Evolutionary conservation across 2,113 vertebrate genomes (phyloP).

Genomic region (Macrotis lagotis): DNA sequence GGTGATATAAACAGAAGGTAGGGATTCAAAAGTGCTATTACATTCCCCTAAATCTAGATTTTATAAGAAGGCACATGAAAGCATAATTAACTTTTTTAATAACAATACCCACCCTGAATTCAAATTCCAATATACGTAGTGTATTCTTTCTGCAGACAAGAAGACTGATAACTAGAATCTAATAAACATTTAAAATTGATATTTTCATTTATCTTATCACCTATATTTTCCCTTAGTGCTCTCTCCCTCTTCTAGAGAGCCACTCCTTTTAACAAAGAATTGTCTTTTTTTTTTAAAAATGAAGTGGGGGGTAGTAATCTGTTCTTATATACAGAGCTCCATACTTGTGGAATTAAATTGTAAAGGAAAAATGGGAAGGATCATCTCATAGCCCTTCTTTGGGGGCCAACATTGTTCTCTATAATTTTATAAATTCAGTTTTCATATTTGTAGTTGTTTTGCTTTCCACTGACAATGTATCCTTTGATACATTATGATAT

Average conservation of each 20-base stretch:
- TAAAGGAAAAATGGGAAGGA: background rate
- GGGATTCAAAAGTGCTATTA: background rate
- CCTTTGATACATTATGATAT: too few relatives aligned
- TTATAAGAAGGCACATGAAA: background rate
- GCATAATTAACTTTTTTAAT: too few relatives aligned
- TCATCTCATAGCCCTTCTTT: background rate
- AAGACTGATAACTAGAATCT: background rate
- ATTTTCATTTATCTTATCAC: background rate
- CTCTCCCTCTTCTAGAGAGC: background rate
- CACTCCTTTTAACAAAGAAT: background rate
- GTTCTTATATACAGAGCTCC: background rate
- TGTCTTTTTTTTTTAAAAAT: background rate
- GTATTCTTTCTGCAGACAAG: background rate
- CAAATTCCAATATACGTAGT: background rate
- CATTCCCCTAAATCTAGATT: background rate
- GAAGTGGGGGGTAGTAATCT: too few relatives aligned
- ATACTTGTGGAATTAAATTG: background rate
- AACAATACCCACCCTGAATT: too few relatives aligned
- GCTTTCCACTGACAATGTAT: background rate
- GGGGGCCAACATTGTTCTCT: background rate
- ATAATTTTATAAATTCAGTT: background rate
- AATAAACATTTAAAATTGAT: background rate
- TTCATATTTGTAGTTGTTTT: background rate
- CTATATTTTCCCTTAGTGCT: background rate
- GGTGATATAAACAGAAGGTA: slow-evolving; percentile 3